Evolutionary conservation across 2,797 vertebrate species (phyloP).

Genomic region (Periparus ater): DNA sequence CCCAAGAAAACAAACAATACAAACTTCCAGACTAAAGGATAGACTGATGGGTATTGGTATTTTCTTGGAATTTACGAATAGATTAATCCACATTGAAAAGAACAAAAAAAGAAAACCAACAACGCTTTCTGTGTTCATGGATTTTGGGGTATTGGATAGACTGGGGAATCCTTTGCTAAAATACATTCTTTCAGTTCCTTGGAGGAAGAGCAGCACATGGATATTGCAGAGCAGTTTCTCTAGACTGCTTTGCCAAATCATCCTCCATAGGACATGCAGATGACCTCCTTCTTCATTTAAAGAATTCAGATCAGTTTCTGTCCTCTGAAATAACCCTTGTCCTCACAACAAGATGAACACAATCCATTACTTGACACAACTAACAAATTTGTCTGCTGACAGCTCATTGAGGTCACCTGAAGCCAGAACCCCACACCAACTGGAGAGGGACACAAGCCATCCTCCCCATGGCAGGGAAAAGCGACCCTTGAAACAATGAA

Average conservation of each 20-base stretch:
- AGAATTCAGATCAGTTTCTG: background rate
- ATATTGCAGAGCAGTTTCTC: background rate
- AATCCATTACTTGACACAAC: background rate
- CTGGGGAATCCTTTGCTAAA: background rate
- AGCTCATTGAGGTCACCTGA: background rate
- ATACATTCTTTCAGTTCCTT: background rate
- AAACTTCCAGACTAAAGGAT: background rate
- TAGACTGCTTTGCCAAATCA: background rate
- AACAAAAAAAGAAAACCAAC: background rate
- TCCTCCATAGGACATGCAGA: background rate
- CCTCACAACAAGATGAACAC: background rate
- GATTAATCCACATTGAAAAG: background rate
- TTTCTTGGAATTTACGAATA: background rate
- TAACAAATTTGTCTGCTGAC: background rate
- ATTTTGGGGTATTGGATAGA: background rate
- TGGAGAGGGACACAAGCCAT: background rate
- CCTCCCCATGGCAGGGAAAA: background rate
- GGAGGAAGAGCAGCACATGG: background rate
- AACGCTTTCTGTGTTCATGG: background rate
- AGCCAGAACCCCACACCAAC: background rate
- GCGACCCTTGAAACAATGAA: background rate
- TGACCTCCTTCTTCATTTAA: background rate
- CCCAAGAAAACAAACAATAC: background rate
- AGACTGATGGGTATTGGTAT: background rate
- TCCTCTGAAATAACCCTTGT: background rate